Conservation (phyloP, 2,113 vertebrate species). For the Burhinus bistriatus region DNA sequence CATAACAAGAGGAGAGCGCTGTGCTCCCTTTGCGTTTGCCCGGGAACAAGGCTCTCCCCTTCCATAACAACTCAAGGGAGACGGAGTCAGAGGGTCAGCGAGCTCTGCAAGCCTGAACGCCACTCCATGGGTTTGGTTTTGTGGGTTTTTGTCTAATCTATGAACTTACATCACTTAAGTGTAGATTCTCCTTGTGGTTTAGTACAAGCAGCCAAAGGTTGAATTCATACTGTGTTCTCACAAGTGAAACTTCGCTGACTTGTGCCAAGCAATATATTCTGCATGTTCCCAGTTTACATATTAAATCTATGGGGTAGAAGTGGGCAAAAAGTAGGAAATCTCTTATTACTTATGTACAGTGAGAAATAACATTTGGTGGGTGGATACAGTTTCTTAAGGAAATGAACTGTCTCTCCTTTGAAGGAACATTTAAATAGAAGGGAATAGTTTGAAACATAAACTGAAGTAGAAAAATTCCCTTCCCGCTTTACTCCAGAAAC, state of each 20-base stretch:
- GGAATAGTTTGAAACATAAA: slow-evolving; percentile 60
- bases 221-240: slow-evolving; percentile 50
- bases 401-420: slow-evolving; percentile 67
- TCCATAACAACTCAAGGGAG: background rate
- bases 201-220: slow-evolving; percentile 29
- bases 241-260: slow-evolving; percentile 61
- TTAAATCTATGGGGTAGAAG: slow-evolving; percentile 63
- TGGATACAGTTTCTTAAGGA: slow-evolving; percentile 61
- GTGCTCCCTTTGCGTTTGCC: background rate
- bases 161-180: slow-evolving; percentile 4
- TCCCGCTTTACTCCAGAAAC: slow-evolving; percentile 36
- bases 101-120: background rate
- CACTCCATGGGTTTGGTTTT: background rate
- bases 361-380: slow-evolving; percentile 41
- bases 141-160: slow-evolving; percentile 35
- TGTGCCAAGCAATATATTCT: slow-evolving; percentile 67
- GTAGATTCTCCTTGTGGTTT: slow-evolving; percentile 50
- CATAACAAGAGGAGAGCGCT: background rate
- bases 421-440: slow-evolving; percentile 44
- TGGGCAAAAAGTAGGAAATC: slow-evolving; percentile 67
- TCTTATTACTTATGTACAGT: slow-evolving; percentile 56
- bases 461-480: slow-evolving; percentile 52
- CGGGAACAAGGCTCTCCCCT: background rate
- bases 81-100: background rate
- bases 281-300: slow-evolving; percentile 55